Conservation (phyloP, 2,888 invertebrate species). For the Ectemnius continuus region DNA sequence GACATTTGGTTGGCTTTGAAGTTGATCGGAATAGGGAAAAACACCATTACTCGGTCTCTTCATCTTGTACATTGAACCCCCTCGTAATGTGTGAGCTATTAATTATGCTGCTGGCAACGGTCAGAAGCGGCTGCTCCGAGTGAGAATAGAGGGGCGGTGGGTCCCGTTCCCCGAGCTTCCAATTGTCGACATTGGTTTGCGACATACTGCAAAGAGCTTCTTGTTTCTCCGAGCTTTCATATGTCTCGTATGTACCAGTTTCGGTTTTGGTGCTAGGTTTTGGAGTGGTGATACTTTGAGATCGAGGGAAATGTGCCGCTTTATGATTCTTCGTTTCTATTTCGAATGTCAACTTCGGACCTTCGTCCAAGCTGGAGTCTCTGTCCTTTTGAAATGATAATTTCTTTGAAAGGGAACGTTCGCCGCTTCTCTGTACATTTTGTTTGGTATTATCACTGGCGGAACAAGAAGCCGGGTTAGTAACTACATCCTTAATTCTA, state of each 20-base stretch:
- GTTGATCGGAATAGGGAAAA: background rate
- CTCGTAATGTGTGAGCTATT: conserved; percentile 65
- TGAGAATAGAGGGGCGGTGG: conserved; percentile 18
- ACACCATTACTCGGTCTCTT: conserved; percentile 51
- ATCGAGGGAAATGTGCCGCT: conserved; percentile 61
- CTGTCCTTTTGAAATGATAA: conserved; percentile 20
- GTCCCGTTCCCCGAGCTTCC: conserved; percentile 49
- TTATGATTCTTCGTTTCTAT: conserved; percentile 26
- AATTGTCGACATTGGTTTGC: conserved; percentile 62
- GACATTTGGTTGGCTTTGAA: too few species aligned
- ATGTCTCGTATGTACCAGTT: conserved; percentile 10
- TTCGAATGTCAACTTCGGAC: conserved; percentile 29
- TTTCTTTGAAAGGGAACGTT: conserved; percentile 40
- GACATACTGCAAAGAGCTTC: conserved; percentile 67
- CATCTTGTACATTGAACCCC: conserved; percentile 69
- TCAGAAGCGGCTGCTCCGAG: conserved; percentile 66
- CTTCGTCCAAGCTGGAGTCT: conserved; percentile 27
- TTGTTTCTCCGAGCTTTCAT: conserved; percentile 51
- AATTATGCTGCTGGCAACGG: conserved; percentile 69
- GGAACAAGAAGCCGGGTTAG: conserved; percentile 38
- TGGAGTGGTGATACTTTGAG: conserved; percentile 68
- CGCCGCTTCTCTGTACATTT: conserved; percentile 32
- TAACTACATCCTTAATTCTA: conserved; percentile 69
- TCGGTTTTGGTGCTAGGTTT: conserved; percentile 25
- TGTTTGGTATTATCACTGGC: conserved; percentile 46